phyloP scores from a whole-genome alignment of 1,140 invertebrate genomes.

The Neotoxoptera formosana region DNA sequence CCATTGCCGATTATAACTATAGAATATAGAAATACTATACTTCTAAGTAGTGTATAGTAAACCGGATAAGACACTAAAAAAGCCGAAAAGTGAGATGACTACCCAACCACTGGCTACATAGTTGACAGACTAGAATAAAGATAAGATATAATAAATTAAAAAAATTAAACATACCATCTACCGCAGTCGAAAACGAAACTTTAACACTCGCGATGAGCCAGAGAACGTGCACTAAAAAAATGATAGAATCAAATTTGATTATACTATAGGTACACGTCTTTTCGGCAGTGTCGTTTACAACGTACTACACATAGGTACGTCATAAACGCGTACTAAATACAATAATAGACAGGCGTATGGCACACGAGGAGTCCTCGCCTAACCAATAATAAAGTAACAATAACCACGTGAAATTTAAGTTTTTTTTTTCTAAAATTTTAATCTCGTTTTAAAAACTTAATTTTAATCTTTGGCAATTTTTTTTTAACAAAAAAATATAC shows the following conservation, averaged over 20 bases:
- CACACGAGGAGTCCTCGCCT: neutral
- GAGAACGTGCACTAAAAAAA: neutral
- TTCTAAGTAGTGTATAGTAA: neutral
- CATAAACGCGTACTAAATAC: neutral
- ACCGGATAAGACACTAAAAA: neutral
- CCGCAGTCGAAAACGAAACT: neutral
- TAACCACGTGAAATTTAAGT: neutral
- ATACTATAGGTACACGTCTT: neutral
- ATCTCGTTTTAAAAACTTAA: too few species aligned
- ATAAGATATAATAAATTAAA: neutral
- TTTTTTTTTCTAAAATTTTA: neutral
- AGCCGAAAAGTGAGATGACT: neutral
- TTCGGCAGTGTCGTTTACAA: neutral
- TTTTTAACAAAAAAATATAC: neutral
- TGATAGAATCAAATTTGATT: neutral
- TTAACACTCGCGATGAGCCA: neutral
- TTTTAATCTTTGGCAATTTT: too few species aligned
- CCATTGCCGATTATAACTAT: neutral
- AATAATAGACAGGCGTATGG: neutral
- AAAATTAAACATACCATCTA: neutral
- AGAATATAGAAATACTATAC: neutral
- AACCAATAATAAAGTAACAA: neutral
- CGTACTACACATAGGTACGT: neutral
- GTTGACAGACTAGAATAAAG: neutral
- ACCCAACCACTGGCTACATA: neutral